These are phyloP conservation scores for Gymnorhina tibicen DNA, from an alignment of 2,113 vertebrate species.

Conservation along the genomic window DNA sequence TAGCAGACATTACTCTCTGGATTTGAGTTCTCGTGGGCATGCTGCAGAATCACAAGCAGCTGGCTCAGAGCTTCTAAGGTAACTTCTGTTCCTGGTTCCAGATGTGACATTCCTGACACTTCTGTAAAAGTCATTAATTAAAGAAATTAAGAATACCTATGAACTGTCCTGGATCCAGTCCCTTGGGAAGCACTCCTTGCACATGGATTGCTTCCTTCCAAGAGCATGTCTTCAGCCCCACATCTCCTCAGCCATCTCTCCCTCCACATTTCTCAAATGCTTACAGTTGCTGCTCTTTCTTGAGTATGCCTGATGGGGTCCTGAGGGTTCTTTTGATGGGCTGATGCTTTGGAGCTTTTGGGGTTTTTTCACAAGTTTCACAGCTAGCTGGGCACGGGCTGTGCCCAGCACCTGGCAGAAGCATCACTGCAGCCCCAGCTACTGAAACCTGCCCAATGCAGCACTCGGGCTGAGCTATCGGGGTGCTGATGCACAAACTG, in stretches of 20 bases:
- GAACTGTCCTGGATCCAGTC: not conserved
- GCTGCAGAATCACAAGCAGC: not conserved
- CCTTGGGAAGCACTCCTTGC: not conserved
- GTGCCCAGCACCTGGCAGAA: not conserved
- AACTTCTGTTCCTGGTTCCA: not conserved
- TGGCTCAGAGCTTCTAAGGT: not conserved
- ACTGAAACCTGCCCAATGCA: rapidly evolving
- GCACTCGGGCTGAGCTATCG: rapidly evolving
- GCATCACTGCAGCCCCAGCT: not conserved
- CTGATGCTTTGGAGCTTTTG: not conserved
- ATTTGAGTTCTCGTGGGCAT: not conserved
- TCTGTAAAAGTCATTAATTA: not conserved
- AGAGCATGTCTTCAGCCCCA: not conserved
- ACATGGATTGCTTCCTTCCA: not conserved
- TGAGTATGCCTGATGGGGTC: not conserved
- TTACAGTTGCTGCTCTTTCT: not conserved
- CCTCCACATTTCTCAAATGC: not conserved
- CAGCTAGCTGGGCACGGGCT: not conserved
- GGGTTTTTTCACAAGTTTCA: not conserved
- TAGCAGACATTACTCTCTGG: not conserved
- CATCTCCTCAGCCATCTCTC: not conserved
- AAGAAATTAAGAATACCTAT: not conserved
- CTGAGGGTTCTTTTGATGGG: not conserved
- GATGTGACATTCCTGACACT: not conserved
- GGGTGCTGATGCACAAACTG: not conserved